Evolutionary conservation across 2,888 invertebrate species (phyloP).

Genomic region (Hymenopus coronatus): DNA sequence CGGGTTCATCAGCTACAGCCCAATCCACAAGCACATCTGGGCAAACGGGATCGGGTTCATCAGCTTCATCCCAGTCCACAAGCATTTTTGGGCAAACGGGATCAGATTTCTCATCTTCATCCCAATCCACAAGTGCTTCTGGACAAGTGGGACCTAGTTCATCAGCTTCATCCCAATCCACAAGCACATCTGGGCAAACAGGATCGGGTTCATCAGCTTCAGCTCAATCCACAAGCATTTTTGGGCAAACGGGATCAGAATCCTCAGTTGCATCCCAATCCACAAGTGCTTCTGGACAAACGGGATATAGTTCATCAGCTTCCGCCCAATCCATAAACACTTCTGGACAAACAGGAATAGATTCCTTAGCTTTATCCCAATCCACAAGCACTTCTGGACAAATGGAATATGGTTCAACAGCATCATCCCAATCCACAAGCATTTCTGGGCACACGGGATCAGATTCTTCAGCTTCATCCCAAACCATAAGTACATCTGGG

Average conservation of each 20-base stretch:
- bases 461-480: not conserved
- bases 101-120: not conserved
- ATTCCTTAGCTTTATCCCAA: not conserved
- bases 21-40: not conserved
- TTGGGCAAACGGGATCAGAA: not conserved
- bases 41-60: not conserved
- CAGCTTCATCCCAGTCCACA: not conserved
- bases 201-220: not conserved
- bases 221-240: not conserved
- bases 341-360: not conserved
- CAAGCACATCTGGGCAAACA: not conserved
- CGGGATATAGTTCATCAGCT: not conserved
- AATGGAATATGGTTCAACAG: not conserved
- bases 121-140: not conserved
- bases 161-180: not conserved
- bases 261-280: no score
- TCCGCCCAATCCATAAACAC: not conserved
- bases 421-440: not conserved
- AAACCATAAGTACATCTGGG: not conserved
- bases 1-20: not conserved
- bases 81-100: not conserved
- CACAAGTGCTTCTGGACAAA: no score
- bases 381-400: not conserved
- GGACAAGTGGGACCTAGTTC: not conserved
- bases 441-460: not conserved